Base-by-base conservation (phyloP, 1,140 invertebrate species). In the Drosophila carrolli region DNA sequence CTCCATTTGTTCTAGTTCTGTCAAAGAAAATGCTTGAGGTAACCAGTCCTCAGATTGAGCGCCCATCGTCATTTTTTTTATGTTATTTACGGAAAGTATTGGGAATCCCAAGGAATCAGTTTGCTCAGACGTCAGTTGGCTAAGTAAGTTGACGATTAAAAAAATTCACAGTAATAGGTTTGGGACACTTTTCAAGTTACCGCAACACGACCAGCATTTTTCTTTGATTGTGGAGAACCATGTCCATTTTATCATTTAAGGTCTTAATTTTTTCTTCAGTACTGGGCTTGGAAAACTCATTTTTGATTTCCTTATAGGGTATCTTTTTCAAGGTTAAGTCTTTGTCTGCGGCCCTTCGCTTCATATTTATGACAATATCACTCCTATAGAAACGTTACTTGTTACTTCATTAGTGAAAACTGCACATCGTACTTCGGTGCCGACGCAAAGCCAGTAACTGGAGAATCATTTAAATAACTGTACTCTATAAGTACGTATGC, bases 211-310 rank as follows among this genome's bases (percentile, higher is more conserved):
- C n/a, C 5, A 75, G 40, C n/a, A 75, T 65, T 57, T 75, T 65
- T 7, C 41, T 43, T 41, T 75, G 72, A 19, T 75, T 75, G 1
- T 16, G 13, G 0, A 75, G 27, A 9, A 75, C 72, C 46, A 65
- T 13, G 32, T 75, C 73, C 71, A 75, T 65, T 57, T 75, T 53
- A 0, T 56, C 29, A 35, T 75, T 75, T 4, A 75, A 14, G 11
- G 35, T 75, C 14, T 46, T n/a, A 3, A 75, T 75, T 56, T 75
- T 44, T 0, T 75, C 72, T 0, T 65, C 59, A 10, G 71, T 41
- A 40, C 16, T 46, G 6, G 14, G 35, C 10, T 63, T 5, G 11
- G 0, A 2, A n/a, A 38, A 37, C 8, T 59, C 32, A n/a, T 23
- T 27, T 32, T 59, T 32, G 6, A 10, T n/a, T 29, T 11, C 14